Percentiles rank a stretch among this genome's conserved stretches.
These are phyloP conservation scores for Lithophane leautieri DNA, from an alignment of 2,888 invertebrate genomes.

Conservation along the genomic window DNA sequence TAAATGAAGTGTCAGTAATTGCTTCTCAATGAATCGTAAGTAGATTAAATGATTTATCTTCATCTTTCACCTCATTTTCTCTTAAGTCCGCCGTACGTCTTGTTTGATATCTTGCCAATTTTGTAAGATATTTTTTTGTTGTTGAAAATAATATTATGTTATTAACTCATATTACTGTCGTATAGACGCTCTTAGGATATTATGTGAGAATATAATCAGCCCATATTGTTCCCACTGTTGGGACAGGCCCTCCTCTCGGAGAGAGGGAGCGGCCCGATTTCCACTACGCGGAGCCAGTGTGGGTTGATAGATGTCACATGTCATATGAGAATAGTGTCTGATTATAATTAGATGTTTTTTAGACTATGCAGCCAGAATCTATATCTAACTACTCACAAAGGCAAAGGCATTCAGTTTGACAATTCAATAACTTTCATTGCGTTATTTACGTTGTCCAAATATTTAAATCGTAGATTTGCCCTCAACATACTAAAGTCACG, in stretches of 20 bases:
- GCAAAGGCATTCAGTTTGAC: no score
- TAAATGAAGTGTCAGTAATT: constrained; percentile 46
- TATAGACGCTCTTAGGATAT: background rate
- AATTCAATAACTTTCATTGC: no score
- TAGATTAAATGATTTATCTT: constrained; percentile 45
- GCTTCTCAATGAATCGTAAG: constrained; percentile 48
- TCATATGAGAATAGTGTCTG: no score
- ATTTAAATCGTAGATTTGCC: no score
- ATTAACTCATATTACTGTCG: background rate
- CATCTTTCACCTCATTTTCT: constrained; percentile 1
- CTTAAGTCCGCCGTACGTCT: constrained; percentile 1
- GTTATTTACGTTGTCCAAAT: no score
- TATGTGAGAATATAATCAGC: background rate
- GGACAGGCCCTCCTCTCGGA: no score
- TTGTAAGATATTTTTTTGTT: background rate
- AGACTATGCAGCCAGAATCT: background rate
- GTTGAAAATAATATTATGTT: background rate
- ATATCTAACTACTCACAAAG: no score
- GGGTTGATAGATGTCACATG: no score
- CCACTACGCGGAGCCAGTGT: no score
- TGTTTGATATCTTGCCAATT: constrained; percentile 4
- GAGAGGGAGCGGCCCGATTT: no score
- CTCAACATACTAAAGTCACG: no score
- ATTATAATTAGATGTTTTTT: background rate
- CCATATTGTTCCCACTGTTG: no score